A percentile compares a stretch with the other conserved stretches of the same genome.
phyloP scores from a whole-genome alignment of 2,797 vertebrate genomes.

The Cirrhinus mrigala region DNA sequence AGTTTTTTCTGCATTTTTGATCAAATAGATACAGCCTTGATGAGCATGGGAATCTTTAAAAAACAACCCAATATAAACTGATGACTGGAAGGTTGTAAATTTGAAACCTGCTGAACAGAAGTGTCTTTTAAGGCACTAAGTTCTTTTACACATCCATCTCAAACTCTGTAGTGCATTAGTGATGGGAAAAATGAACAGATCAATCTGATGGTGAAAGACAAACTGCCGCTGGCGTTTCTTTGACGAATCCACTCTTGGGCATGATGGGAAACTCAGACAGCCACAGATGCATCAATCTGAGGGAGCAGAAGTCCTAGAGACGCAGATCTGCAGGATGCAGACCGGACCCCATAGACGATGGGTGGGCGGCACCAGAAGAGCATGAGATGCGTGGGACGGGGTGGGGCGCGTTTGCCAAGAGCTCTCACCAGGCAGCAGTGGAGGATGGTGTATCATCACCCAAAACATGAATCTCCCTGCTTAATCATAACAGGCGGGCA shows the following conservation, averaged over 20 bases:
- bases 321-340: constrained; percentile 51
- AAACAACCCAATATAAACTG: neutral
- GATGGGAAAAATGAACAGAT: neutral
- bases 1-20: too few species aligned
- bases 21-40: too few species aligned
- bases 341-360: constrained; percentile 47
- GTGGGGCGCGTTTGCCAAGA: constrained; percentile 56
- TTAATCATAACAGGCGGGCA: constrained; percentile 33
- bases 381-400: constrained; percentile 61
- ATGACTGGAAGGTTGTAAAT: neutral
- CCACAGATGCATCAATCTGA: constrained; percentile 49
- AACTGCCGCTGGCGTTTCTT: neutral
- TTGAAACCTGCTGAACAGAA: neutral
- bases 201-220: constrained; percentile 11
- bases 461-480: constrained; percentile 22
- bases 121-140: neutral
- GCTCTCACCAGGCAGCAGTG: constrained; percentile 54
- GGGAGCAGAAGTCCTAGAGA: constrained; percentile 56
- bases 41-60: too few species aligned
- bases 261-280: neutral
- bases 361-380: constrained; percentile 59
- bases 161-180: neutral
- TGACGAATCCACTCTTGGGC: neutral
- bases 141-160: neutral
- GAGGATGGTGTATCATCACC: constrained; percentile 39